Percentiles rank a stretch among this genome's conserved stretches.
Conservation (phyloP, 1,140 invertebrate species). For the Tribolium madens region DNA sequence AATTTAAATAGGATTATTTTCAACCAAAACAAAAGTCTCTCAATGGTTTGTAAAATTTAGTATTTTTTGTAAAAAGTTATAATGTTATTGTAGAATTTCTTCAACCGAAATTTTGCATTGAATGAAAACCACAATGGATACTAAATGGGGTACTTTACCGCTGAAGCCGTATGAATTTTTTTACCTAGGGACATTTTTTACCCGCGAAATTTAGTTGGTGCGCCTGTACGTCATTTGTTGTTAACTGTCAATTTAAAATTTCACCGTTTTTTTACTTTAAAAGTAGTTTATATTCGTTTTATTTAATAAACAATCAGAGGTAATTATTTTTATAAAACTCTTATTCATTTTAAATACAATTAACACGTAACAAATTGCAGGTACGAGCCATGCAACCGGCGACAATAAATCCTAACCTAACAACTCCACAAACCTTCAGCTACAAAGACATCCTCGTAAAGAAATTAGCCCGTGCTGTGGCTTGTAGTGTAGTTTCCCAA, state of each 20-base stretch:
- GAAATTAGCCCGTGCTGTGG: constrained; percentile 67
- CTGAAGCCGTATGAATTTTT: too few species aligned
- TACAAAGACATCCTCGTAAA: constrained; percentile 67
- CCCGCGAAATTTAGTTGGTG: too few species aligned
- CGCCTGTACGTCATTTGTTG: too few species aligned
- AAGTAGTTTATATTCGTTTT: background rate
- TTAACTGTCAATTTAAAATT: background rate
- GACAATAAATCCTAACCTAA: constrained; percentile 57
- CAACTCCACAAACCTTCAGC: constrained; percentile 43
- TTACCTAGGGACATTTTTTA: too few species aligned
- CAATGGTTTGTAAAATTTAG: background rate
- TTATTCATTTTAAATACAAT: background rate
- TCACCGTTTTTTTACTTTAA: background rate
- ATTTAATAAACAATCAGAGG: background rate
- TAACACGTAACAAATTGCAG: constrained; percentile 2
- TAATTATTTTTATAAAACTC: background rate
- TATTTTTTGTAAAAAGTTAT: background rate
- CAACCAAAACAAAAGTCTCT: background rate
- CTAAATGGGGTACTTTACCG: background rate
- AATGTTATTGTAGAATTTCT: background rate
- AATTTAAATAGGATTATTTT: background rate
- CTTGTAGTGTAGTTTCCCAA: constrained; percentile 68
- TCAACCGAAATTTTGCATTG: background rate
- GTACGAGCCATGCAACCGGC: background rate
- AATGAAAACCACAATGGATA: background rate